Percentiles rank a stretch among this genome's conserved stretches.
phyloP scores from a whole-genome alignment of 1,140 invertebrate species.

The Penaeus vannamei region DNA sequence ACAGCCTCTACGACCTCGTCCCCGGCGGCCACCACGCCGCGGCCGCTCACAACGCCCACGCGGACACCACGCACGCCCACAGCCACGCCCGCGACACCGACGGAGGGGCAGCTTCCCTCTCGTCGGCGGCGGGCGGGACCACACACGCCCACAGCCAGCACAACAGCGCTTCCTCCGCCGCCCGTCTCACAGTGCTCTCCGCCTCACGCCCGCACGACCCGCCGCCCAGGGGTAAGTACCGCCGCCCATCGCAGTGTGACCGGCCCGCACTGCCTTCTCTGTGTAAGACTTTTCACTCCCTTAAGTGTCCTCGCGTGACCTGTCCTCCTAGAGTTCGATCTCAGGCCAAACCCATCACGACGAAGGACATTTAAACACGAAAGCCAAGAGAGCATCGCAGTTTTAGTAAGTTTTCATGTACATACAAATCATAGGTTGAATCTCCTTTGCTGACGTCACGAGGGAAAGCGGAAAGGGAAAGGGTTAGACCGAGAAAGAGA shows the following conservation, averaged over 20 bases:
- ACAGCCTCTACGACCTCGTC: slow-evolving; percentile 54
- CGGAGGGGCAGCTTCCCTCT: not conserved
- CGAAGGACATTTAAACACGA: too few relatives aligned
- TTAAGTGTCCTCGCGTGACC: too few relatives aligned
- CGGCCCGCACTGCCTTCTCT: too few relatives aligned
- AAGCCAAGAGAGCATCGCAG: too few relatives aligned
- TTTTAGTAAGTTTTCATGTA: too few relatives aligned
- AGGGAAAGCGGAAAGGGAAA: too few relatives aligned
- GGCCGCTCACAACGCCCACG: slow-evolving; percentile 38
- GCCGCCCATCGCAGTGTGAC: not conserved
- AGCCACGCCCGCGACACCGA: slow-evolving; percentile 45
- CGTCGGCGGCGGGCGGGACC: slow-evolving; percentile 14
- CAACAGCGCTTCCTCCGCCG: slow-evolving; percentile 42
- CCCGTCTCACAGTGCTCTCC: slow-evolving; percentile 61
- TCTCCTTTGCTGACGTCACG: too few relatives aligned
- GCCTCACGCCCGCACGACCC: slow-evolving; percentile 48
- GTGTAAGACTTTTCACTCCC: too few relatives aligned
- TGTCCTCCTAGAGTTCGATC: too few relatives aligned
- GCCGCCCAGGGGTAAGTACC: slow-evolving; percentile 47
- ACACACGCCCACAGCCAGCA: slow-evolving; percentile 56
- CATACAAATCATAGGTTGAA: too few relatives aligned
- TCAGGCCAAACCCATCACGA: too few relatives aligned
- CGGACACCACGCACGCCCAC: slow-evolving; percentile 58
- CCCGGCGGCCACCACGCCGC: slow-evolving; percentile 35
- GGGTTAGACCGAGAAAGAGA: too few relatives aligned